phyloP scores from a whole-genome alignment of 2,797 vertebrate species.

The Hoplostethus atlanticus region DNA sequence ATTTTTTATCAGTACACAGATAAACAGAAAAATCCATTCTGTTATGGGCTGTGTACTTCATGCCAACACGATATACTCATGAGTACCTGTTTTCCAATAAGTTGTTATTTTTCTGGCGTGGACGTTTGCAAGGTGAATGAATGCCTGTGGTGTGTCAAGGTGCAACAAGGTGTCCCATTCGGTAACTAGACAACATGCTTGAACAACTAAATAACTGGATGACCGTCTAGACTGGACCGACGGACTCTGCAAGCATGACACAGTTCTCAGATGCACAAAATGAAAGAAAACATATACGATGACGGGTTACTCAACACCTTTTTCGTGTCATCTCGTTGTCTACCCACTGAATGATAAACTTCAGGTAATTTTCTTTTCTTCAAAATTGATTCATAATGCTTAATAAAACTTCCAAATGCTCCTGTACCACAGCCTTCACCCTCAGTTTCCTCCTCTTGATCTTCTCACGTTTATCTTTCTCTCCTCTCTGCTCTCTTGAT shows the following conservation, averaged over 20 bases:
- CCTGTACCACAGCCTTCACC: too few relatives aligned
- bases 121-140: slow-evolving; percentile 3
- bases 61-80: not conserved
- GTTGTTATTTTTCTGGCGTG: slow-evolving; percentile 32
- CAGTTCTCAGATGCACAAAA: too few relatives aligned
- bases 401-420: too few relatives aligned
- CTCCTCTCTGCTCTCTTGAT: not conserved
- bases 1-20: slow-evolving; percentile 9
- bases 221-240: not conserved
- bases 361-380: too few relatives aligned
- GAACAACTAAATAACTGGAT: not conserved
- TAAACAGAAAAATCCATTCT: not conserved
- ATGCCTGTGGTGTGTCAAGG: not conserved
- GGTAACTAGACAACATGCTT: not conserved
- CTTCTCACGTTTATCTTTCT: not conserved
- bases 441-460: not conserved
- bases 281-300: too few relatives aligned
- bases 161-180: not conserved
- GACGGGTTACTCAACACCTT: too few relatives aligned
- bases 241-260: not conserved
- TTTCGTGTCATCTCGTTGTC: too few relatives aligned
- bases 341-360: too few relatives aligned
- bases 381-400: too few relatives aligned
- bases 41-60: not conserved
- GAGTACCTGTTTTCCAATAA: not conserved